These are phyloP conservation scores for Hypomesus transpacificus DNA, from an alignment of 2,113 vertebrate species.

Conservation along the genomic window DNA sequence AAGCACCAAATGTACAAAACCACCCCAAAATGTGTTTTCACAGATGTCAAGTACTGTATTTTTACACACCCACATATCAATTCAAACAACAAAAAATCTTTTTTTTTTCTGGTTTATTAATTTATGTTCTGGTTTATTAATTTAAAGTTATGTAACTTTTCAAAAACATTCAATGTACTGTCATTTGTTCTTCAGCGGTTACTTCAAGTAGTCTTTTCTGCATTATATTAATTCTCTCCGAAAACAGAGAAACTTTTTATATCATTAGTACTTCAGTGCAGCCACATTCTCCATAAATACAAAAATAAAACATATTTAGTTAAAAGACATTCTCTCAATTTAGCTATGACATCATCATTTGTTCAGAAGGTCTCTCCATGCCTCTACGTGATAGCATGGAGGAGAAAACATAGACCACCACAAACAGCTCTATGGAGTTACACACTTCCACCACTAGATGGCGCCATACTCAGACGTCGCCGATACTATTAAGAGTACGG, in stretches of 20 bases:
- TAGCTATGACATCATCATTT: neutral
- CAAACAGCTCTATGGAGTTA: no score
- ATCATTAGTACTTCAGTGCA: conserved; percentile 18
- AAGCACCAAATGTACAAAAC: no score
- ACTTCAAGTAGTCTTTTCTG: neutral
- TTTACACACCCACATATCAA: no score
- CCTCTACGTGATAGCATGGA: neutral
- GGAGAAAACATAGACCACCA: no score
- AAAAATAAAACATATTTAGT: conserved; percentile 45
- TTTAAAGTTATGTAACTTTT: conserved; percentile 17
- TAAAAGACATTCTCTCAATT: neutral
- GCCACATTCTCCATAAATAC: conserved; percentile 54
- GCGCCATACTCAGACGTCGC: conserved; percentile 1
- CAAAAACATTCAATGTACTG: neutral
- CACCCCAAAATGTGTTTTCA: no score
- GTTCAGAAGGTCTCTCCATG: neutral
- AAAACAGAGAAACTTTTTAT: neutral
- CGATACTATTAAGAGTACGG: conserved; percentile 45
- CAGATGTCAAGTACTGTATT: no score
- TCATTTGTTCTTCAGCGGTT: neutral
- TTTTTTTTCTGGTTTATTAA: conserved; percentile 29
- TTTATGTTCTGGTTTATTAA: conserved; percentile 35
- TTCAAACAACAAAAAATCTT: neutral
- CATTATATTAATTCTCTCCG: neutral
- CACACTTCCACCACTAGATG: conserved; percentile 1